phyloP scores from a whole-genome alignment of 2,888 invertebrate genomes.

The Lumbricus terrestris region DNA sequence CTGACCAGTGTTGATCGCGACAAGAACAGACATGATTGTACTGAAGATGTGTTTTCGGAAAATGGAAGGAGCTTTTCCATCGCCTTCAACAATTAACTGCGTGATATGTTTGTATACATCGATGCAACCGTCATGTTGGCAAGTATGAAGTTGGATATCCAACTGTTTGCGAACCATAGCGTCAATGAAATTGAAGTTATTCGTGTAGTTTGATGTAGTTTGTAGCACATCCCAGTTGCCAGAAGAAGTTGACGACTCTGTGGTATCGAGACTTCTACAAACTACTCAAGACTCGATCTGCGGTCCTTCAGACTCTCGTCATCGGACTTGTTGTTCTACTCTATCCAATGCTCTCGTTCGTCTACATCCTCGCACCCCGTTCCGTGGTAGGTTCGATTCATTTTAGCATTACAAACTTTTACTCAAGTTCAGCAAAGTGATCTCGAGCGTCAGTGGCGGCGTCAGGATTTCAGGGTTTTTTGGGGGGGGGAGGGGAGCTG shows the following conservation, averaged over 20 bases:
- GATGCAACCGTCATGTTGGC: background rate
- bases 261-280: constrained; percentile 53
- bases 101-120: background rate
- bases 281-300: constrained; percentile 33
- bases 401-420: background rate
- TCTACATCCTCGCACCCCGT: constrained; percentile 49
- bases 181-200: background rate
- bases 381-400: constrained; percentile 43
- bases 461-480: no score
- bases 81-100: background rate
- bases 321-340: constrained; percentile 46
- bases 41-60: no score
- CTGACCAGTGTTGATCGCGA: background rate
- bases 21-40: background rate
- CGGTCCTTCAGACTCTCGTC: constrained; percentile 22
- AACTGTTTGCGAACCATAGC: background rate
- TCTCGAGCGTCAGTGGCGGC: background rate
- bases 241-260: constrained; percentile 53
- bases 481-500: no score
- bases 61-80: background rate
- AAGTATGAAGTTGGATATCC: background rate
- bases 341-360: constrained; percentile 51
- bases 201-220: constrained; percentile 47
- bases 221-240: constrained; percentile 57
- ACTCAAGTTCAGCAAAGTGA: background rate